Conservation (phyloP, 2,113 vertebrate species). For the Cranoglanis bouderius region DNA sequence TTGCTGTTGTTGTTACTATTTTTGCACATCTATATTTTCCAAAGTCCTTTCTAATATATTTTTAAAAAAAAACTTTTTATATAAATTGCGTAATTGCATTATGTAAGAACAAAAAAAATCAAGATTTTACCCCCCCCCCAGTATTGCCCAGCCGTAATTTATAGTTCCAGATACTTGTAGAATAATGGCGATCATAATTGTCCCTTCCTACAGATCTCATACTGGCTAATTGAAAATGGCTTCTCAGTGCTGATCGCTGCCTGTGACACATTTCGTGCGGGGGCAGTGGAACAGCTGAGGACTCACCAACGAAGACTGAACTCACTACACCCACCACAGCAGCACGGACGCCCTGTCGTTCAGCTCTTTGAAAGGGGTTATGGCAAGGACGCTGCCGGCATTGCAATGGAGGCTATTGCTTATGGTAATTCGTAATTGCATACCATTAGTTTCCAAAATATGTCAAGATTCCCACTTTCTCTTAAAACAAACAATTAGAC, state of each 20-base stretch:
- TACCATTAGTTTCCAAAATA: background rate
- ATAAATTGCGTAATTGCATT: no score
- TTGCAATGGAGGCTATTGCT: constrained; percentile 96
- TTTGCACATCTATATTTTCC: no score
- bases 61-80: no score
- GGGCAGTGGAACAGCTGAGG: constrained; percentile 95
- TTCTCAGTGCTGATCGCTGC: constrained; percentile 95
- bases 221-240: constrained; percentile 94
- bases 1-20: no score
- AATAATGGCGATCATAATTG: background rate
- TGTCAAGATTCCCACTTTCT: background rate
- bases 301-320: constrained; percentile 92
- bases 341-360: constrained; percentile 80
- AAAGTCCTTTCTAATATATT: no score
- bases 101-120: no score
- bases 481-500: background rate
- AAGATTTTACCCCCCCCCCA: no score
- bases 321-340: constrained; percentile 86
- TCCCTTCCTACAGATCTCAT: constrained; percentile 82
- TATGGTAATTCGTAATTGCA: constrained; percentile 75
- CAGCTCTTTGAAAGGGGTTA: constrained; percentile 98
- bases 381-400: constrained; percentile 94
- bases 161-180: background rate
- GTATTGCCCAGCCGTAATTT: no score
- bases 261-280: constrained; percentile 94